Conservation (phyloP, 2,113 vertebrate genomes). For the Triplophysa siluroides region DNA sequence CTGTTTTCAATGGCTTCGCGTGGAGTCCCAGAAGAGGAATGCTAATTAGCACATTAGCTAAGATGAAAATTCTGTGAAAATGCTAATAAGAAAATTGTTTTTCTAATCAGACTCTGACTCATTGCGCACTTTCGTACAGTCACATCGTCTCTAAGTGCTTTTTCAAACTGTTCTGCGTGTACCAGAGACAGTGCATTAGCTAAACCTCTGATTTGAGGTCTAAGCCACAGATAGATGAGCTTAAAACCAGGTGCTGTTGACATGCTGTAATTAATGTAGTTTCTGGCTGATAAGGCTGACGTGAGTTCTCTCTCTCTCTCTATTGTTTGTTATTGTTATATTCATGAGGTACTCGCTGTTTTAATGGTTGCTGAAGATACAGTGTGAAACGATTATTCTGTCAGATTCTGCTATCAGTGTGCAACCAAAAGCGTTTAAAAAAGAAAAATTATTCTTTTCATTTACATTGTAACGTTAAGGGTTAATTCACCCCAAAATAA, state of each 20-base stretch:
- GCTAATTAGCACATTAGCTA: constrained; percentile 70
- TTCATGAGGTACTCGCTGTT: constrained; percentile 25
- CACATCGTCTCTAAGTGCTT: constrained; percentile 60
- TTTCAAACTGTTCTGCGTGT: constrained; percentile 48
- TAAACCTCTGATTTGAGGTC: constrained; percentile 45
- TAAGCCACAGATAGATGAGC: constrained; percentile 39
- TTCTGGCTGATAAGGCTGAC: constrained; percentile 19
- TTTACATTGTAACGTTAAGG: not conserved
- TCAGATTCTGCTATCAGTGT: not conserved
- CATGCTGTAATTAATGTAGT: constrained; percentile 53
- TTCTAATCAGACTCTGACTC: constrained; percentile 71
- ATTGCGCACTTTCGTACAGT: constrained; percentile 64
- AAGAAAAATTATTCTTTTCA: not conserved
- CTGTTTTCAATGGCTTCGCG: constrained; percentile 47
- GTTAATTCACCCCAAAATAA: too few species aligned
- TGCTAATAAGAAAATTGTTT: constrained; percentile 70
- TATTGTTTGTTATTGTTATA: constrained; percentile 29
- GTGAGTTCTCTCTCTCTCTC: constrained; percentile 10
- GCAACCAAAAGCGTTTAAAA: not conserved
- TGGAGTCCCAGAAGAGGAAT: constrained; percentile 57
- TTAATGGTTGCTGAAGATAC: constrained; percentile 33
- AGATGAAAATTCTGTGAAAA: constrained; percentile 74
- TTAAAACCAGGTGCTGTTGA: constrained; percentile 50
- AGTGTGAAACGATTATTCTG: constrained; percentile 3
- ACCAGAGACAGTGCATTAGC: constrained; percentile 57